Conservation (phyloP, 2,113 vertebrate genomes). For the Salvelinus fontinalis region DNA sequence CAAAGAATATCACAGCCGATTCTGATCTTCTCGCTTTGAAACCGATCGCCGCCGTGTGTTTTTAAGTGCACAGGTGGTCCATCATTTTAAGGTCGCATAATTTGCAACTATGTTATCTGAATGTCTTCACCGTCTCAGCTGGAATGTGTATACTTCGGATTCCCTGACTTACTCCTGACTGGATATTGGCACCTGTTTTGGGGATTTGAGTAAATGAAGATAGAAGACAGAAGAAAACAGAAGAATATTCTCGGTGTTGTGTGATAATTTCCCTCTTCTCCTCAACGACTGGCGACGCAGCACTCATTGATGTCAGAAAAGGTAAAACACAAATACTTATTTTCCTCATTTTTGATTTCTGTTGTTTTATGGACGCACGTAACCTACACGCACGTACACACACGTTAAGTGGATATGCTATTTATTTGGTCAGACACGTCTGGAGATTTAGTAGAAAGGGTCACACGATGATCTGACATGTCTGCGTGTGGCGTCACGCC, state of each 20-base stretch:
- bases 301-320: conserved; percentile 76
- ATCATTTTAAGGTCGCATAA: neutral
- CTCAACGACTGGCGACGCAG: conserved; percentile 19
- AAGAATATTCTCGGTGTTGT: conserved; percentile 28
- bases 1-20: neutral
- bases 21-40: neutral
- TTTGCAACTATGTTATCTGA: conserved; percentile 14
- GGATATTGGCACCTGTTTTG: conserved; percentile 34
- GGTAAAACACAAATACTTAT: conserved; percentile 57
- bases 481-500: neutral
- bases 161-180: conserved; percentile 18
- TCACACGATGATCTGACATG: neutral
- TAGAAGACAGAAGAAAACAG: conserved; percentile 32
- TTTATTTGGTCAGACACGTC: no score
- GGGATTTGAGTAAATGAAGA: conserved; percentile 20
- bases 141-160: conserved; percentile 22
- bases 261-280: conserved; percentile 51
- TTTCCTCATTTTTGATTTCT: neutral
- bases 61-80: conserved; percentile 5
- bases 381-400: no score
- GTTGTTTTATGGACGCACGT: no score
- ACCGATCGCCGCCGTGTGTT: no score
- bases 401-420: neutral
- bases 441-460: no score
- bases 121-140: neutral